phyloP scores from a whole-genome alignment of 2,888 invertebrate species.

The Neoitamus cyanurus region DNA sequence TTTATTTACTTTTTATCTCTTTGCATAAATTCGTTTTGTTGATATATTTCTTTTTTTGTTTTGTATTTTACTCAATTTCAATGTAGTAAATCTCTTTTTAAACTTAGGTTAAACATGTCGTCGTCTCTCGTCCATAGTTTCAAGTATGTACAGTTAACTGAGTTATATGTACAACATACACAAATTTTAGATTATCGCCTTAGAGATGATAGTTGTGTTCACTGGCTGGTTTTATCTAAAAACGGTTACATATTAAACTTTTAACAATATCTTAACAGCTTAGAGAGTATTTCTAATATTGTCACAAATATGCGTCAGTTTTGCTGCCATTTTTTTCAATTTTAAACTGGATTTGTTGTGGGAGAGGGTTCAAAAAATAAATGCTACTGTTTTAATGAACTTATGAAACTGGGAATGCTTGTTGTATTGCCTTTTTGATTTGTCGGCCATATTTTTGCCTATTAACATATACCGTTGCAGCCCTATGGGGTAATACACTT shows the following conservation, averaged over 20 bases:
- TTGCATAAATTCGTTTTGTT: slow-evolving; percentile 27
- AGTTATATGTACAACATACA: slow-evolving; percentile 20
- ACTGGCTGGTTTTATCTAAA: not conserved
- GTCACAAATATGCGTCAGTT: slow-evolving; percentile 42
- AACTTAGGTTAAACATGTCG: not conserved
- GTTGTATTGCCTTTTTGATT: not conserved
- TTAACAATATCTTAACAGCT: slow-evolving; percentile 29
- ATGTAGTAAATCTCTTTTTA: not conserved
- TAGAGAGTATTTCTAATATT: slow-evolving; percentile 35
- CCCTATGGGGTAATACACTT: no score
- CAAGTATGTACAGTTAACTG: slow-evolving; percentile 4
- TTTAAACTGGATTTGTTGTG: not conserved
- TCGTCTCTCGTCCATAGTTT: not conserved
- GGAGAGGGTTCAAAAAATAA: not conserved
- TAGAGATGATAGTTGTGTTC: not conserved
- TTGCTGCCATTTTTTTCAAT: not conserved
- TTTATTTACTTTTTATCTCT: not conserved
- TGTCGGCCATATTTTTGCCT: not conserved
- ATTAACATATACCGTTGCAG: no score
- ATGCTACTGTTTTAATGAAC: not conserved
- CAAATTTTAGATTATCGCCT: not conserved
- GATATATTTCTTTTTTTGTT: not conserved
- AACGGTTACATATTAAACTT: slow-evolving; percentile 20
- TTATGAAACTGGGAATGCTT: not conserved
- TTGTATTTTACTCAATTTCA: not conserved